Evolutionary conservation across 2,113 vertebrate species (phyloP).

Genomic region (Trichechus manatus): DNA sequence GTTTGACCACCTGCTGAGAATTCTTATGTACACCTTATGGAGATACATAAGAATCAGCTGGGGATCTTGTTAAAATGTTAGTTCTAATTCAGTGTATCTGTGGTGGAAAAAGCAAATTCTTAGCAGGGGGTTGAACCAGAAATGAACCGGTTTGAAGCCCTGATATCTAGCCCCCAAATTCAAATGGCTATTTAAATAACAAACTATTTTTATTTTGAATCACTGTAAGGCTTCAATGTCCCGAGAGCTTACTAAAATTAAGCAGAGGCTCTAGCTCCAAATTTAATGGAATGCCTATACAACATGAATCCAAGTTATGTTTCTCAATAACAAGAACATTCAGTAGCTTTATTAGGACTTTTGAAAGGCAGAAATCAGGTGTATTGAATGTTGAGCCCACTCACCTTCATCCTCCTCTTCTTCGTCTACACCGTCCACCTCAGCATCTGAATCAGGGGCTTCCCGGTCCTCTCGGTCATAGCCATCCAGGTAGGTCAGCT

Average conservation of each 20-base stretch:
- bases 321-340: neutral
- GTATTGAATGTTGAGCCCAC: neutral
- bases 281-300: neutral
- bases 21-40: too few species aligned
- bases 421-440: constrained; percentile 93
- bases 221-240: neutral
- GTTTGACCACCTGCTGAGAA: too few species aligned
- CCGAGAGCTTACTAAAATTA: neutral
- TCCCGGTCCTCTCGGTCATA: constrained; percentile 93
- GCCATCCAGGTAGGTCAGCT: constrained; percentile 95
- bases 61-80: too few species aligned
- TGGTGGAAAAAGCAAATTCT: too few species aligned
- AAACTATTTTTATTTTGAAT: constrained; percentile 28
- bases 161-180: neutral
- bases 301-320: neutral
- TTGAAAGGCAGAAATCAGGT: neutral
- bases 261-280: neutral
- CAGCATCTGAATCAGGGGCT: constrained; percentile 94
- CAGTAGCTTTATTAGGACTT: neutral
- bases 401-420: constrained; percentile 94
- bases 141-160: too few species aligned
- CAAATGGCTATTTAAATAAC: neutral
- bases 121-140: too few species aligned
- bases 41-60: too few species aligned
- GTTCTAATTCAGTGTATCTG: too few species aligned